These are phyloP conservation scores for Sitophilus oryzae DNA, from an alignment of 1,140 invertebrate genomes.

Conservation along the genomic window DNA sequence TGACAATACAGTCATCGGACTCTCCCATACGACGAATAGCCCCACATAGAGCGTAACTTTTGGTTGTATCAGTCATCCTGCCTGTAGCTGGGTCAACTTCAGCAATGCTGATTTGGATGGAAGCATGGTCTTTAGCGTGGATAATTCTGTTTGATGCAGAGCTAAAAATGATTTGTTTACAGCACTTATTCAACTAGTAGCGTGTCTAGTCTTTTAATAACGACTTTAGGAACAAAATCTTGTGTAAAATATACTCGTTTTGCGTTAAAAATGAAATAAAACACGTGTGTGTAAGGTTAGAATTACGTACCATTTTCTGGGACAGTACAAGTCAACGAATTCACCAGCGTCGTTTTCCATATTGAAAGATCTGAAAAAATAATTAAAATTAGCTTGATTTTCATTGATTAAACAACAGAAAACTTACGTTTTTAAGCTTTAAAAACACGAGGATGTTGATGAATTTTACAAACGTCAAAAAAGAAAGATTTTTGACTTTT, in stretches of 20 bases:
- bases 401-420: background rate
- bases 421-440: background rate
- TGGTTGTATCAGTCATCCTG: constrained; percentile 80
- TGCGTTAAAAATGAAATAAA: constrained; percentile 21
- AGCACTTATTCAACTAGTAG: constrained; percentile 1
- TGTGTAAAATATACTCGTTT: constrained; percentile 13
- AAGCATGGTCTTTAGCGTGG: constrained; percentile 97
- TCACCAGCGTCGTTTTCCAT: constrained; percentile 98
- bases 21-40: constrained; percentile 96
- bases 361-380: constrained; percentile 42
- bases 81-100: constrained; percentile 95
- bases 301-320: constrained; percentile 88
- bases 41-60: constrained; percentile 96
- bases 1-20: constrained; percentile 93
- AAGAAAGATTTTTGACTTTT: background rate
- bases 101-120: constrained; percentile 94
- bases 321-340: constrained; percentile 97
- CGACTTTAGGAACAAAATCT: too few species aligned
- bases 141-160: constrained; percentile 98
- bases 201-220: too few species aligned
- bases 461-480: background rate
- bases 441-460: constrained; percentile 1
- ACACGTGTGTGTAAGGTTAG: constrained; percentile 41
- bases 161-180: constrained; percentile 62
- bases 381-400: background rate